Evolutionary conservation across 2,888 invertebrate species (phyloP), one percentile per base, ranked within the genome.

Genomic region (Diarsia mendica): DNA sequence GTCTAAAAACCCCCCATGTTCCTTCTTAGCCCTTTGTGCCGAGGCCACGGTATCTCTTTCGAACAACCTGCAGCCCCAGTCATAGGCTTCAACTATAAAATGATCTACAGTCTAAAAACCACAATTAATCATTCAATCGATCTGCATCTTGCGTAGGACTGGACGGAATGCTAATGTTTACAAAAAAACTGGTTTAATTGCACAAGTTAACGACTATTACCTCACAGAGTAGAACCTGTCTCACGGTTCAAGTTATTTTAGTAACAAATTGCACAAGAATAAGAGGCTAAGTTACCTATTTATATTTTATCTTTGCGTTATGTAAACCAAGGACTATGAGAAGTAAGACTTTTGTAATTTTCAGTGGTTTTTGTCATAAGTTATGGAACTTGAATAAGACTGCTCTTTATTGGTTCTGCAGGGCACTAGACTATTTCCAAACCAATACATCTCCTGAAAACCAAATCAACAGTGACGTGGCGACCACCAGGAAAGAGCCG

Each of bases 181-280:
- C 0, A 64, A 61, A 80, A 66, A 75, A 75, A 70, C 67, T 48
- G 70, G 81, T 63, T 80, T 48, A n/a, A 64, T 77, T 73, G 67
- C 77, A 73, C 20, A 63, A 68, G 44, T n/a, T 55, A 51, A 65
- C 68, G 39, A 28, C 23, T 44, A 23, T 80, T 80, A 75, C 76
- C 60, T 75, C 58, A 80, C 51, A 23, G 18, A 55, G 66, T 39
- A 39, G 53, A 18, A 79, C 80, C 82, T 64, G 77, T 46, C 69
- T 18, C 76, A 23, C 48, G 67, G 15, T 72, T 18, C 1, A 15
- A 55, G 63, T 49, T 81, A 77, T 73, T 77, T 67, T 66, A 46
- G 60, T 66, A 33, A 66, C 51, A 46, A 13, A 64, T 70, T 70
- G 48, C 66, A 33, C 39, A 82, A 69, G 46, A 51, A 46, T 20